Conservation (phyloP, 2,113 vertebrate genomes). For the Oncorhynchus kisutch region DNA sequence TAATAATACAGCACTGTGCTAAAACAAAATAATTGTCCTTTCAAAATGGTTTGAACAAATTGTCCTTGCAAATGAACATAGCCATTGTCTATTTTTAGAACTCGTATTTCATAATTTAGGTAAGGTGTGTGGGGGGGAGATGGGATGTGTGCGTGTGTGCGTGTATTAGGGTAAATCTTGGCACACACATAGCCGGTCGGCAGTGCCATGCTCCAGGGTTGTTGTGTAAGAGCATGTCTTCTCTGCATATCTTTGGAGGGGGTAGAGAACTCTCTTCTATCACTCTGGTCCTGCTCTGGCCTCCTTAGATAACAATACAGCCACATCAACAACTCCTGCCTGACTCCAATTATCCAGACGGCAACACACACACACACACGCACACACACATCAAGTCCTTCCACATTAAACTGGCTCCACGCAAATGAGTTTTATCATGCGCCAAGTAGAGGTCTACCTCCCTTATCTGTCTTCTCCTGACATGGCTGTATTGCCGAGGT, state of each 20-base stretch:
- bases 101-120: background rate
- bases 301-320: conserved; percentile 76
- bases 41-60: no score
- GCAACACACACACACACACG: conserved; percentile 26
- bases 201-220: conserved; percentile 43
- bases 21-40: no score
- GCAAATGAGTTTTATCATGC: no score
- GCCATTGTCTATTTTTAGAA: background rate
- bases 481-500: no score
- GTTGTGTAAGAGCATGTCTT: conserved; percentile 48
- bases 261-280: conserved; percentile 53
- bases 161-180: conserved; percentile 19
- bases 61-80: background rate
- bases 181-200: conserved; percentile 9
- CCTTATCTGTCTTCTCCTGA: no score
- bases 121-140: background rate
- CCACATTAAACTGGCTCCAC: conserved; percentile 71
- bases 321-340: conserved; percentile 63
- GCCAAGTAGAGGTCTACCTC: no score
- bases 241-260: conserved; percentile 7
- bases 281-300: conserved; percentile 54
- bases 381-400: conserved; percentile 65
- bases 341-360: conserved; percentile 77
- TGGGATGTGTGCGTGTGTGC: background rate
- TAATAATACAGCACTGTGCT: no score